Base-by-base conservation (phyloP, 2,113 vertebrate species). In the Nesoenas mayeri region DNA sequence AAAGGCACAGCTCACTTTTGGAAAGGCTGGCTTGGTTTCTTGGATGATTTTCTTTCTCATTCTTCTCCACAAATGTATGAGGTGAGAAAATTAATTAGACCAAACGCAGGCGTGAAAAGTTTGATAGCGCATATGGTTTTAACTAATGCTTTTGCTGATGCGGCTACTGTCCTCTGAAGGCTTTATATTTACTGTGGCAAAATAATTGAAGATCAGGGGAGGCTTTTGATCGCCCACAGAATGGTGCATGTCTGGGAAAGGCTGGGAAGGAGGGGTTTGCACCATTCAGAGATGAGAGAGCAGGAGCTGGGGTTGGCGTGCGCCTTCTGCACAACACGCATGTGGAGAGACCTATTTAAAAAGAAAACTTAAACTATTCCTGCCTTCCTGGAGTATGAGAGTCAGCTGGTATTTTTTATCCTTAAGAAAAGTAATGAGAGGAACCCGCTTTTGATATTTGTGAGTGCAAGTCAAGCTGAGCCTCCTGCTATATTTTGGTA, bases 401-500 rank as follows among this genome's bases (percentile, higher is more conserved):
- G 62, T 38, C 62, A 80, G 72, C 26, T 0, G 0, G 32, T 66
- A 85, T 51, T 91, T 93, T 82, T 86, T 50, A 89, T 71, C 73
- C 51, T 85, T 78, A 54, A 82, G 83, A 48, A 32, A 42, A 83
- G 67, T 80, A 93, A 88, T 69, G 75, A 90, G 24, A 81, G 73
- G 74, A 85, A 85, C 88, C 50, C 24, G 44, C 86, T 89, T 95
- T 94, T 92, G 88, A 62, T 89, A 87, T 77, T 75, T 79, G 54
- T 67, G 82, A 84, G 65, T 69, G 83, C 77, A 72, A 93, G 73
- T 91, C 32, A 65, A 82, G 50, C 79, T n/a, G 42, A 62, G 85
- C 87, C 91, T 96, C 80, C 93, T 91, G 85, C 72, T 92, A 88
- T 96, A 93, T 95, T 97, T 93, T 91, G 89, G 95, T 96, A 79